A percentile compares a stretch with the other conserved stretches of the same genome.
Evolutionary conservation across 1,140 invertebrate genomes (phyloP).

Genomic region (Drosophila virilis): DNA sequence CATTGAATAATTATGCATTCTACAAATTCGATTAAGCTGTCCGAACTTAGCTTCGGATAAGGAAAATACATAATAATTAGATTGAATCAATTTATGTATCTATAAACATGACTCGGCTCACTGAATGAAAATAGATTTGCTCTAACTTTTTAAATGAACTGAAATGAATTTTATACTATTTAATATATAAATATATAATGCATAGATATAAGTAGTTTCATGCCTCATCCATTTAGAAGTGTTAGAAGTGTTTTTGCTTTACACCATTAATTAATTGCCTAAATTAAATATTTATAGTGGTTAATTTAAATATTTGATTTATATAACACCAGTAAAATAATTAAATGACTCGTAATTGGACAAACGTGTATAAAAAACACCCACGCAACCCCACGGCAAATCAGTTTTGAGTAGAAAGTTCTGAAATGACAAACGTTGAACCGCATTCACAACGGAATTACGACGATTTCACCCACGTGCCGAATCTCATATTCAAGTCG

Average conservation of each 20-base stretch:
- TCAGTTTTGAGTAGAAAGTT: constrained; percentile 31
- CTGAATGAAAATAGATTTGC: background rate
- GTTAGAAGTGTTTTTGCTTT: background rate
- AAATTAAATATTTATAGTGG: constrained; percentile 3
- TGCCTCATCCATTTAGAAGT: no score
- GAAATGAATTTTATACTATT: no score
- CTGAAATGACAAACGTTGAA: constrained; percentile 16
- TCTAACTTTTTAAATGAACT: no score
- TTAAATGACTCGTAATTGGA: constrained; percentile 7
- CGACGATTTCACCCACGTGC: constrained; percentile 55
- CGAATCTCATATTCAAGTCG: constrained; percentile 44
- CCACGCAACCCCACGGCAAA: background rate
- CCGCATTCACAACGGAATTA: constrained; percentile 19
- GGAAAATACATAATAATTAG: background rate
- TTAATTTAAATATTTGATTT: constrained; percentile 19
- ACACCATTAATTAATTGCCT: background rate
- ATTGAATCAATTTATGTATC: background rate
- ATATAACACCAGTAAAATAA: background rate
- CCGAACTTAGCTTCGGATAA: constrained; percentile 5
- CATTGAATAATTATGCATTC: constrained; percentile 48
- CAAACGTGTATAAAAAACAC: constrained; percentile 41
- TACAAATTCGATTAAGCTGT: constrained; percentile 24
- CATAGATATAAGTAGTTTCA: no score
- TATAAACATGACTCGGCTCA: background rate
- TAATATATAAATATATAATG: no score